Conservation (phyloP, 1,140 invertebrate species). For the Bombus sibiricus region DNA sequence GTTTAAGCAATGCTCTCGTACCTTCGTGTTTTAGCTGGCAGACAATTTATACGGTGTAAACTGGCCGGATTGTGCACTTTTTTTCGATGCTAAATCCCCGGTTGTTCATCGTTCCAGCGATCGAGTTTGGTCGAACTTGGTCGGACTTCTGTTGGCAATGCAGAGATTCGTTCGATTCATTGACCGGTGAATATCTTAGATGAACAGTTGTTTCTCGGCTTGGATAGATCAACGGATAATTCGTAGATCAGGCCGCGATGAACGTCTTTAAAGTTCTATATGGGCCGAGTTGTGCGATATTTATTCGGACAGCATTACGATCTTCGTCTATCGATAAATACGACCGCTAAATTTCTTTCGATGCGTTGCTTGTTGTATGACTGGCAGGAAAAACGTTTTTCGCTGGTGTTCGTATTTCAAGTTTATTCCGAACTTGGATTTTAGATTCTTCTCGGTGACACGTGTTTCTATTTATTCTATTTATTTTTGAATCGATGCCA, state of each 20-base stretch:
- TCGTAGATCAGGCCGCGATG: not conserved
- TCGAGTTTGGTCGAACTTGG: not conserved
- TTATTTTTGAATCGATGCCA: not conserved
- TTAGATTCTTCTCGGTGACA: not conserved
- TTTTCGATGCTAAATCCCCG: conserved; percentile 8
- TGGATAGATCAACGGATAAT: not conserved
- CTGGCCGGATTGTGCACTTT: conserved; percentile 13
- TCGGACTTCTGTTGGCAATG: not conserved
- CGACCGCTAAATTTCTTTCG: too few relatives aligned
- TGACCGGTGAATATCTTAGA: not conserved
- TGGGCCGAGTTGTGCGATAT: not conserved
- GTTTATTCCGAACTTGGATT: not conserved
- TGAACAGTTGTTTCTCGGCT: not conserved
- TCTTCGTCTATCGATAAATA: not conserved
- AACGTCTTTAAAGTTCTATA: too few relatives aligned
- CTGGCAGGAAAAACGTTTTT: not conserved
- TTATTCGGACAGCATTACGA: too few relatives aligned
- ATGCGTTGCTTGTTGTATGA: not conserved
- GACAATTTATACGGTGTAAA: conserved; percentile 34
- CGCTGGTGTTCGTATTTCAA: not conserved
- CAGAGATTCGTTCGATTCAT: not conserved
- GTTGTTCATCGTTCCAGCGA: conserved; percentile 37
- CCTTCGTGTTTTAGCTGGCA: conserved; percentile 24
- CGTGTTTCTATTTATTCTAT: not conserved
- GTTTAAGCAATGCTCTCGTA: not conserved